A percentile compares a stretch with the other conserved stretches of the same genome.
These are phyloP conservation scores for Amblyornis subalaris DNA, from an alignment of 2,113 vertebrate genomes.

Conservation along the genomic window DNA sequence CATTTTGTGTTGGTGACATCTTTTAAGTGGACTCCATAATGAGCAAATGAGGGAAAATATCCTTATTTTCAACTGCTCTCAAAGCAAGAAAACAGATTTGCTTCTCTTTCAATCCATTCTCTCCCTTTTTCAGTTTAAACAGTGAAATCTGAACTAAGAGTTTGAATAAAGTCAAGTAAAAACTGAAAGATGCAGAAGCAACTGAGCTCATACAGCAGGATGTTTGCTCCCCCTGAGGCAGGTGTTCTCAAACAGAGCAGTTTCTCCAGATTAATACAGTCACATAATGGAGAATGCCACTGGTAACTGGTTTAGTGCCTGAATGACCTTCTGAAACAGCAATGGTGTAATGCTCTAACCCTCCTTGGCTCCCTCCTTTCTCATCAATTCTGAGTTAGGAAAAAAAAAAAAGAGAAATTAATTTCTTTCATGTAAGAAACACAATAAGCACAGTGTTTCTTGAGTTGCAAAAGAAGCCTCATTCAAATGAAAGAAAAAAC, in stretches of 20 bases:
- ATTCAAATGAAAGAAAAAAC: neutral
- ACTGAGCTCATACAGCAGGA: neutral
- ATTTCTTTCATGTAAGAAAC: neutral
- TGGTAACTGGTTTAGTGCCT: neutral
- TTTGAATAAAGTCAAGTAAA: neutral
- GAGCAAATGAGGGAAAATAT: constrained; percentile 59
- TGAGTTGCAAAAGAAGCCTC: neutral
- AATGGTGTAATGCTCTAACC: neutral
- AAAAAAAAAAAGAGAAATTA: neutral
- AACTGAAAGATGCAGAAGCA: neutral
- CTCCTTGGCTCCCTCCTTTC: neutral
- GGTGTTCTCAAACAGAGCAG: neutral
- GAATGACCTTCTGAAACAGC: neutral
- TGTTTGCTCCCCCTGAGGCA: neutral
- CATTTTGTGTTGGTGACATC: constrained; percentile 68
- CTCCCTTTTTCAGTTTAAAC: constrained; percentile 20
- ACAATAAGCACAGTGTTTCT: neutral
- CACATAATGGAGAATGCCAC: neutral
- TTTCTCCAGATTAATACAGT: neutral
- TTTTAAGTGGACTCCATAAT: constrained; percentile 64
- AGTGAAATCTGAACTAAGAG: constrained; percentile 37
- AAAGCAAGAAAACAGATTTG: constrained; percentile 36
- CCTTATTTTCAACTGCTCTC: constrained; percentile 50
- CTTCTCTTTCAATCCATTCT: neutral
- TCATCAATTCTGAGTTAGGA: neutral